phyloP scores from a whole-genome alignment of 92 coral and sea anemone genomes.

The Zoanthus solanderi region DNA sequence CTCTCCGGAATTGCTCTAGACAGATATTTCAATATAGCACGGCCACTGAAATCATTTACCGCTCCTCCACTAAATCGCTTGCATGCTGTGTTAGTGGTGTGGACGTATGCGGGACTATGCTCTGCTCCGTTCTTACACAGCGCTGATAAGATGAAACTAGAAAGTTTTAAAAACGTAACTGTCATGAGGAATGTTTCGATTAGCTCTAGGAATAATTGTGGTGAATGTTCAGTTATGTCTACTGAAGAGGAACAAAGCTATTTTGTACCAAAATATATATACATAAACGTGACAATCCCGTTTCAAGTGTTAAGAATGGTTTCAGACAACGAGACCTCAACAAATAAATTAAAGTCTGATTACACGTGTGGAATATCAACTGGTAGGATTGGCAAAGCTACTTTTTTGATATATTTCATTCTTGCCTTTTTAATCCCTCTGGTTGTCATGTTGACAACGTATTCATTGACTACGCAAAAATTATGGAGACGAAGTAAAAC shows the following conservation, averaged over 20 bases:
- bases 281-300: not conserved
- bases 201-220: not conserved
- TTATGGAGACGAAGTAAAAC: constrained; percentile 32
- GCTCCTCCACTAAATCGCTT: not conserved
- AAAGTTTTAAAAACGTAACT: not conserved
- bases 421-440: constrained; percentile 27
- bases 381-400: not conserved
- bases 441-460: constrained; percentile 24
- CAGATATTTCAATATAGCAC: constrained; percentile 32
- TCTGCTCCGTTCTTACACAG: constrained; percentile 25
- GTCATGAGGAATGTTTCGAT: not conserved
- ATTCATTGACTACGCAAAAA: constrained; percentile 21
- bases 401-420: constrained; percentile 12
- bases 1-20: constrained; percentile 41
- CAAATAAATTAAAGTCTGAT: not conserved
- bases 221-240: too few species aligned
- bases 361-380: constrained; percentile 37
- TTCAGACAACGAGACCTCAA: not conserved
- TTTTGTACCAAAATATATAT: not conserved
- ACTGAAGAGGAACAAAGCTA: not conserved
- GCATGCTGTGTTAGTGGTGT: not conserved
- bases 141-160: constrained; percentile 24
- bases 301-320: not conserved
- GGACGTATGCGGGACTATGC: constrained; percentile 28
- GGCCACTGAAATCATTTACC: not conserved